phyloP scores from a whole-genome alignment of 1,140 invertebrate genomes.

The Octopus sinensis region DNA sequence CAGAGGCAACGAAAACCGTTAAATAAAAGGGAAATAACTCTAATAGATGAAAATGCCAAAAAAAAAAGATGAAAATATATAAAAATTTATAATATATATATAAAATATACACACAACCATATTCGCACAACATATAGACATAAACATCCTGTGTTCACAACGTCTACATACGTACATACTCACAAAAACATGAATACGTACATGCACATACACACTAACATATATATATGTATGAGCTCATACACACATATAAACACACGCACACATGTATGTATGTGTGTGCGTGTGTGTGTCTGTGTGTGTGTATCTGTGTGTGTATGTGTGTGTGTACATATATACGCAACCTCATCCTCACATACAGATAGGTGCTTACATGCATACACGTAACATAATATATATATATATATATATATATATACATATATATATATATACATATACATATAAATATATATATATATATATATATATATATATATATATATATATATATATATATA shows the following conservation, averaged over 20 bases:
- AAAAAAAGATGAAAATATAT: too few relatives aligned
- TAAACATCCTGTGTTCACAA: too few relatives aligned
- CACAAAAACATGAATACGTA: too few relatives aligned
- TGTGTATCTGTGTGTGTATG: not conserved
- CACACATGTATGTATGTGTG: not conserved
- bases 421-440: conserved; percentile 2
- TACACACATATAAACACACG: not conserved
- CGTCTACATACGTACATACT: too few relatives aligned
- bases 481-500: not conserved
- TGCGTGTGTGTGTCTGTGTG: not conserved
- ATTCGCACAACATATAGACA: too few relatives aligned
- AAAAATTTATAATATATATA: too few relatives aligned
- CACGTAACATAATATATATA: not conserved
- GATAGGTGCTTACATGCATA: not conserved
- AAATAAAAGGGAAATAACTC: too few relatives aligned
- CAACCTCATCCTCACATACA: not conserved
- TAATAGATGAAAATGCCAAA: too few relatives aligned
- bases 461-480: not conserved
- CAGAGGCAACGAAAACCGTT: too few relatives aligned
- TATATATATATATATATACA: not conserved
- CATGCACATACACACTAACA: too few relatives aligned
- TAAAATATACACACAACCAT: too few relatives aligned
- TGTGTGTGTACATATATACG: not conserved
- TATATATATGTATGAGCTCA: not conserved
- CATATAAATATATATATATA: not conserved